Evolutionary conservation across 2,113 vertebrate genomes (phyloP).

Genomic region (Corythornis vintsioides): DNA sequence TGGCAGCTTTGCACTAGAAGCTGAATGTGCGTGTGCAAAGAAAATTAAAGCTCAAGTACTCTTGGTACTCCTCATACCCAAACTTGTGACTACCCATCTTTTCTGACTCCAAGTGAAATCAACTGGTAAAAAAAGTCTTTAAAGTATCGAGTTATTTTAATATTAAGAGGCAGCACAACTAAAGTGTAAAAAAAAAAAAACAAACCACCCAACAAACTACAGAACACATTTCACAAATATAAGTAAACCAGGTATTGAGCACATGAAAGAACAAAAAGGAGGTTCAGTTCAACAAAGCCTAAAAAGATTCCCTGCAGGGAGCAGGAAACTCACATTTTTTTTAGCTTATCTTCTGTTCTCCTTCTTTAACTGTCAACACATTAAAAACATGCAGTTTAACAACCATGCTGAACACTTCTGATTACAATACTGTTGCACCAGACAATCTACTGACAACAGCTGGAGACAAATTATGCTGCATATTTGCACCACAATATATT

Average conservation of each 20-base stretch:
- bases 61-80: neutral
- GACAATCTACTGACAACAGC: neutral
- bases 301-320: conserved; percentile 65
- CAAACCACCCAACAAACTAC: too few relatives aligned
- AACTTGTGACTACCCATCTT: neutral
- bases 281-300: conserved; percentile 55
- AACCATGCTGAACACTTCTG: conserved; percentile 60
- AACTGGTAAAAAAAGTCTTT: neutral
- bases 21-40: neutral
- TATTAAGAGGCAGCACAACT: conserved; percentile 10
- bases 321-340: conserved; percentile 73
- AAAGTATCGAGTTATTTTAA: conserved; percentile 27
- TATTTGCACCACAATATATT: neutral
- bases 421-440: conserved; percentile 10
- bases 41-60: neutral
- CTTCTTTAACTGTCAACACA: conserved; percentile 80
- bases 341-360: conserved; percentile 76
- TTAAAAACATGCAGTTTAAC: conserved; percentile 78
- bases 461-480: neutral
- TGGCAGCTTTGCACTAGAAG: neutral
- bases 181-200: neutral
- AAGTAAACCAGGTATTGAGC: conserved; percentile 19
- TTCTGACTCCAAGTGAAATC: neutral
- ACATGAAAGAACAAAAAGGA: conserved; percentile 12
- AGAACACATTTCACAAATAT: conserved; percentile 35